A percentile compares a stretch with the other conserved stretches of the same genome.
phyloP scores from a whole-genome alignment of 1,140 invertebrate species.

The Drosophila subobscura region DNA sequence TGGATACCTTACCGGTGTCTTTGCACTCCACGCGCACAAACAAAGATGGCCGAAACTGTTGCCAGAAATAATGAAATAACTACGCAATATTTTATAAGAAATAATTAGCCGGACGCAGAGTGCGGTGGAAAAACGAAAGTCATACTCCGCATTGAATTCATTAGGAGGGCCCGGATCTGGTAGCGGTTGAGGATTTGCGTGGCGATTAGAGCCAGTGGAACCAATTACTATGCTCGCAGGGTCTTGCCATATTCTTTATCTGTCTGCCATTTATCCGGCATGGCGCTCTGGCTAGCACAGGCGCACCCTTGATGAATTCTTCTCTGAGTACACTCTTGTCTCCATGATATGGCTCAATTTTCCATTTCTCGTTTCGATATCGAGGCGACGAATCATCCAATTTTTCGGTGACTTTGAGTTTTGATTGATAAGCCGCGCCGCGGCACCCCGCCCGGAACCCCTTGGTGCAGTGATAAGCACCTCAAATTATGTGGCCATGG shows the following conservation, averaged over 20 bases:
- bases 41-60: conserved; percentile 30
- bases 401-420: conserved; percentile 46
- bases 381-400: conserved; percentile 26
- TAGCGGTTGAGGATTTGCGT: neutral
- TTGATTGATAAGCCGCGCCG: conserved; percentile 57
- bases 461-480: conserved; percentile 47
- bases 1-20: conserved; percentile 32
- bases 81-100: neutral
- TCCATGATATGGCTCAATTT: conserved; percentile 30
- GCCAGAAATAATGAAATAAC: conserved; percentile 59
- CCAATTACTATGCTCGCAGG: neutral
- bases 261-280: conserved; percentile 30
- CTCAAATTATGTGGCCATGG: conserved; percentile 41
- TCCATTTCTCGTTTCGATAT: conserved; percentile 39
- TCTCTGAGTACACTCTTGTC: conserved; percentile 8
- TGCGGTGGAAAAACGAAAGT: conserved; percentile 55
- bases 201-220: conserved; percentile 6
- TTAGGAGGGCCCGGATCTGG: conserved; percentile 60
- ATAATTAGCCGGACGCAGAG: conserved; percentile 24
- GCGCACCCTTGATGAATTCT: conserved; percentile 20
- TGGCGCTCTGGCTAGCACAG: too few species aligned
- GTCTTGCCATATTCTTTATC: conserved; percentile 18
- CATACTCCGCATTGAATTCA: conserved; percentile 59
- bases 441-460: conserved; percentile 15
- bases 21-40: conserved; percentile 15